phyloP scores from a whole-genome alignment of 1,140 invertebrate species.

The Macrobrachium rosenbergii region DNA sequence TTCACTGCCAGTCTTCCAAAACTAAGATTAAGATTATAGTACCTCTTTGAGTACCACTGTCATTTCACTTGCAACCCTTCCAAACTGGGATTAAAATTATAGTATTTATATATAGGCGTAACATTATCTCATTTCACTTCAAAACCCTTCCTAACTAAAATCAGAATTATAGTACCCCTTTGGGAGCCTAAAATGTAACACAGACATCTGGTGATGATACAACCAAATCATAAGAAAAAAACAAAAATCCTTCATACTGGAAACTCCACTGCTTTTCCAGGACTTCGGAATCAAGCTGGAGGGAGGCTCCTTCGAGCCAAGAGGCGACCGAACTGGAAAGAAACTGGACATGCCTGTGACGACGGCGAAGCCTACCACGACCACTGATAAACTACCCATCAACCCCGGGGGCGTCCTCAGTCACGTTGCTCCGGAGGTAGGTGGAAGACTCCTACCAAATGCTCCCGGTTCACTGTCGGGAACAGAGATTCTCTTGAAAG shows the following conservation, averaged over 20 bases:
- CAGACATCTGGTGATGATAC: background rate
- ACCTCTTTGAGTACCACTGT: too few relatives aligned
- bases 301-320: background rate
- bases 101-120: too few relatives aligned
- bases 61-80: too few relatives aligned
- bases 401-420: constrained; percentile 35
- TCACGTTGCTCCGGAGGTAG: constrained; percentile 43
- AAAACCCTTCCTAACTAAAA: too few relatives aligned
- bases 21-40: too few relatives aligned
- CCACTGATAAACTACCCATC: constrained; percentile 35
- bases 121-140: too few relatives aligned
- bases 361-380: constrained; percentile 49
- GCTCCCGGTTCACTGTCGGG: background rate
- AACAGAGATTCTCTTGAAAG: too few relatives aligned
- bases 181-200: too few relatives aligned
- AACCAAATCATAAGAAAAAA: background rate
- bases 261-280: background rate
- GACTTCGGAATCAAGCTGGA: constrained; percentile 12
- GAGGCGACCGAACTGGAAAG: background rate
- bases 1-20: too few relatives aligned
- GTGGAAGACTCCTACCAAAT: background rate
- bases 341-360: constrained; percentile 31
- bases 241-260: background rate
- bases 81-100: too few relatives aligned
- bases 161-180: too few relatives aligned